A percentile compares a stretch with the other conserved stretches of the same genome.
These are phyloP conservation scores for Lasioglossum baleicum DNA, from an alignment of 1,140 invertebrate genomes.

Conservation along the genomic window DNA sequence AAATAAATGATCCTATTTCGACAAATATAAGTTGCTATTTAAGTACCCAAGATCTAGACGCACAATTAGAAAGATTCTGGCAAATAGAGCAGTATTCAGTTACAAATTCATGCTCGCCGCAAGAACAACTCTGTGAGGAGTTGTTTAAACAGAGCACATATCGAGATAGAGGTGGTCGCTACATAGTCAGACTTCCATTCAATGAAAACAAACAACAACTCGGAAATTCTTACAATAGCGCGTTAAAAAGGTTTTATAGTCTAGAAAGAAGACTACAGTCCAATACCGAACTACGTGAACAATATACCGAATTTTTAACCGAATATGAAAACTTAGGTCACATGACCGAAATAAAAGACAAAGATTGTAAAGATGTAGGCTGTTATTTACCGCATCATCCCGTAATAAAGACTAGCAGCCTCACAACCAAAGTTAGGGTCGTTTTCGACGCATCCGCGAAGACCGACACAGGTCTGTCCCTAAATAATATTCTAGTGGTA, in stretches of 20 bases:
- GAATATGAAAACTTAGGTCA: background rate
- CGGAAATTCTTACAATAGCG: background rate
- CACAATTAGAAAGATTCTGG: no score
- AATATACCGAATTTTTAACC: background rate
- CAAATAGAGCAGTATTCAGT: no score
- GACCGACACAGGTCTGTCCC: background rate
- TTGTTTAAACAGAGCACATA: background rate
- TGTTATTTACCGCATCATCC: background rate
- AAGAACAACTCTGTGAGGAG: background rate
- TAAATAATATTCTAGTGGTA: background rate
- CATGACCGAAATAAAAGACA: background rate
- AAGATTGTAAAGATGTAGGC: background rate
- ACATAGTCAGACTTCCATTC: background rate
- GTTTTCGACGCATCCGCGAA: background rate
- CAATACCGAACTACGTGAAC: no score
- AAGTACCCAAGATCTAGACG: no score
- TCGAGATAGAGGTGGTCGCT: background rate
- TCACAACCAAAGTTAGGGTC: background rate
- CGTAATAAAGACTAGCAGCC: background rate
- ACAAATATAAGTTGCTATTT: no score
- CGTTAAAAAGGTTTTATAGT: background rate
- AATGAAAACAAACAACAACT: background rate
- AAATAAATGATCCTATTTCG: background rate
- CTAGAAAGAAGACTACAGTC: background rate
- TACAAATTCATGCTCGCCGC: no score